Conservation (phyloP, 1,140 invertebrate genomes). For the Bombyx mori region ASM3026992v2 NC_085116.1:6660001-6660500, state of each 20-base stretch:
- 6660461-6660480: too few species aligned
- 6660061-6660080: too few species aligned
- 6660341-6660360: constrained; percentile 38
- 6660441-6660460: too few species aligned
- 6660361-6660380: too few species aligned
- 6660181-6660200: constrained; percentile 48
- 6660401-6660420: too few species aligned
- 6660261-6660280: constrained; percentile 36
- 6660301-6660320: constrained; percentile 50
- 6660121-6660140: constrained; percentile 51
- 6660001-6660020: too few species aligned
- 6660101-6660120: constrained; percentile 49
- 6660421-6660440: too few species aligned
- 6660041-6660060: too few species aligned
- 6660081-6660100: constrained; percentile 26
- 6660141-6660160: constrained; percentile 69
- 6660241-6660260: constrained; percentile 38
- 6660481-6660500: too few species aligned
- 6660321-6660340: constrained; percentile 29
- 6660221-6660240: constrained; percentile 50
- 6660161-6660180: constrained; percentile 47
- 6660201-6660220: constrained; percentile 26
- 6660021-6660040: too few species aligned
- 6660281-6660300: constrained; percentile 26
- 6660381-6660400: too few species aligned